A percentile compares a stretch with the other conserved stretches of the same genome.
phyloP scores from a whole-genome alignment of 2,888 invertebrate genomes.

The Caenorhabditis macrosperma region DNA sequence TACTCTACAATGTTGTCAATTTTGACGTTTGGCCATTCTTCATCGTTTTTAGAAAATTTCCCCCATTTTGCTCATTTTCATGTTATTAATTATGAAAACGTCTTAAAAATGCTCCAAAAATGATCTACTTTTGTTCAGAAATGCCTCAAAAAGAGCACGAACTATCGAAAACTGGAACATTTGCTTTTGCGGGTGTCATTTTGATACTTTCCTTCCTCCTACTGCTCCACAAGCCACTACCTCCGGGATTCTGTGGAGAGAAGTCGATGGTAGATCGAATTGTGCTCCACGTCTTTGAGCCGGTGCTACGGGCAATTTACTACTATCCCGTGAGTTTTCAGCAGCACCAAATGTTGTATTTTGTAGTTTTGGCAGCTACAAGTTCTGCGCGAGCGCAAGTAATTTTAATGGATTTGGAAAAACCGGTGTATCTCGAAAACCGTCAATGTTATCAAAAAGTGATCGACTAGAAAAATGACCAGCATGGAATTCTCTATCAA shows the following conservation, averaged over 20 bases:
- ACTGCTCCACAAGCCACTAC: slow-evolving; percentile 64
- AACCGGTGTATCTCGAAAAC: not conserved
- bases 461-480: not conserved
- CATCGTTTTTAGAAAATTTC: not conserved
- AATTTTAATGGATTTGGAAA: too few relatives aligned
- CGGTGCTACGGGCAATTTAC: slow-evolving; percentile 64
- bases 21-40: not conserved
- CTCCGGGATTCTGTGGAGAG: slow-evolving; percentile 58
- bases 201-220: slow-evolving; percentile 20
- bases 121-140: too few relatives aligned
- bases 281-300: slow-evolving; percentile 67
- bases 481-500: not conserved
- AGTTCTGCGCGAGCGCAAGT: too few relatives aligned
- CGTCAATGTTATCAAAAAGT: not conserved
- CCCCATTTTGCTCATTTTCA: not conserved
- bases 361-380: too few relatives aligned
- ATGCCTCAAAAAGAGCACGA: slow-evolving; percentile 7
- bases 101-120: not conserved
- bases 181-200: slow-evolving; percentile 7
- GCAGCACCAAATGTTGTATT: not conserved
- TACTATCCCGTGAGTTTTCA: slow-evolving; percentile 69
- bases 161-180: slow-evolving; percentile 3
- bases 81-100: not conserved
- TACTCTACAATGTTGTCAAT: slow-evolving; percentile 23
- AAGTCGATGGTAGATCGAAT: slow-evolving; percentile 60